Evolutionary conservation across 1,140 invertebrate species (phyloP).

Genomic region (Argopecten irradians): DNA sequence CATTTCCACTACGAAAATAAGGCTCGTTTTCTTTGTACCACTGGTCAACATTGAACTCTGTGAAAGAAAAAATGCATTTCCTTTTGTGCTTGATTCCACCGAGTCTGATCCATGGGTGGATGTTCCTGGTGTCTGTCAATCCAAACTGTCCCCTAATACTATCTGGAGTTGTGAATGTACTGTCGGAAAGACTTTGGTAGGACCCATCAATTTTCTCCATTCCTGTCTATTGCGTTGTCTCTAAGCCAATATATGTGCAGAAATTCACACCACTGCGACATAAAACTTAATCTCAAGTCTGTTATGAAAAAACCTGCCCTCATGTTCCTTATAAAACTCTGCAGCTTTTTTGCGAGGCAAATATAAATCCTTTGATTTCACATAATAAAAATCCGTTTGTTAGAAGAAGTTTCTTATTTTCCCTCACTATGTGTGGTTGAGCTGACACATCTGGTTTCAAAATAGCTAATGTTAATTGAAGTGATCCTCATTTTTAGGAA

Average conservation of each 20-base stretch:
- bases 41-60: conserved; percentile 83
- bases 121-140: conserved; percentile 93
- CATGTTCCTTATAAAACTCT: conserved; percentile 90
- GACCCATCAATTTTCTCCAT: conserved; percentile 91
- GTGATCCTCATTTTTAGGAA: conserved; percentile 26
- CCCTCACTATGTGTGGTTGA: conserved; percentile 69
- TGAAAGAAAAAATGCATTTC: conserved; percentile 92
- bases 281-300: conserved; percentile 90
- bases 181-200: conserved; percentile 87
- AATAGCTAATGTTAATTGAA: conserved; percentile 73
- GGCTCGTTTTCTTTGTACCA: conserved; percentile 78
- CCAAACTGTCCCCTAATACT: conserved; percentile 89
- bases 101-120: conserved; percentile 95
- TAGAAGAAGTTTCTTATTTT: conserved; percentile 80
- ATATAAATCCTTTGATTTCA: conserved; percentile 83
- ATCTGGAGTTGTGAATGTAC: conserved; percentile 87
- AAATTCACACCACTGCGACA: conserved; percentile 90
- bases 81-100: conserved; percentile 82
- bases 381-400: conserved; percentile 86
- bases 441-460: conserved; percentile 72
- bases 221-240: conserved; percentile 85
- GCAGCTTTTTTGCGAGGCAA: conserved; percentile 83
- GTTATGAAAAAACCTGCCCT: conserved; percentile 91
- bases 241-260: conserved; percentile 87
- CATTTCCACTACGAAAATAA: conserved; percentile 40